These are phyloP conservation scores for Misgurnus anguillicaudatus DNA, from an alignment of 2,113 vertebrate species.

Conservation along the genomic window DNA sequence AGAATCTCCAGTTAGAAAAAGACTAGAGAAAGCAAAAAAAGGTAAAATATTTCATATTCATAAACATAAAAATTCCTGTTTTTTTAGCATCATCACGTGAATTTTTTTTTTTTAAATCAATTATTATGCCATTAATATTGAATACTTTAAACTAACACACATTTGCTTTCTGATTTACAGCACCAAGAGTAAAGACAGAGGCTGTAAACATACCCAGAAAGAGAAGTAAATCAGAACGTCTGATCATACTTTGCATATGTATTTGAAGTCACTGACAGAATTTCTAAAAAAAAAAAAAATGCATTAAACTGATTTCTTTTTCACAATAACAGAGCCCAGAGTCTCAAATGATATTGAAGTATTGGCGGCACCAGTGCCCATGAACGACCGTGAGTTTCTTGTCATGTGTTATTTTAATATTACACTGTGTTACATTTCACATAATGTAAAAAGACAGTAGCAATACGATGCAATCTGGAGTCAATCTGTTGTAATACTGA, in stretches of 20 bases:
- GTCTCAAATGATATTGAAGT: slow-evolving; percentile 21
- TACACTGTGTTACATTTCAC: neutral
- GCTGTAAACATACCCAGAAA: slow-evolving; percentile 16
- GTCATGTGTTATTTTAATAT: neutral
- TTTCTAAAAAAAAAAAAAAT: neutral
- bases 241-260: neutral
- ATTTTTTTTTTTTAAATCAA: neutral
- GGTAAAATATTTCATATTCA: neutral
- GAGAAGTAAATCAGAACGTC: neutral
- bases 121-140: neutral
- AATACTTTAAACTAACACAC: neutral
- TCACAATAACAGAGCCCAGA: neutral
- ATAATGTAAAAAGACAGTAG: slow-evolving; percentile 4
- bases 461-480: slow-evolving; percentile 5
- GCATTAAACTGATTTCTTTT: neutral
- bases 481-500: slow-evolving; percentile 2
- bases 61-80: neutral
- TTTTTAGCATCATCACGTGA: neutral
- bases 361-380: slow-evolving; percentile 28
- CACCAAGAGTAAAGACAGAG: slow-evolving; percentile 14
- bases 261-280: neutral
- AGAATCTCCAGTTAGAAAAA: slow-evolving; percentile 17
- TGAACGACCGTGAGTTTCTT: slow-evolving; percentile 43
- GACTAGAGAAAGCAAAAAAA: slow-evolving; percentile 32
- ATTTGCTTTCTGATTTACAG: slow-evolving; percentile 26